Evolutionary conservation across 2,113 vertebrate genomes (phyloP).

Genomic region (Melanocharis versteri): DNA sequence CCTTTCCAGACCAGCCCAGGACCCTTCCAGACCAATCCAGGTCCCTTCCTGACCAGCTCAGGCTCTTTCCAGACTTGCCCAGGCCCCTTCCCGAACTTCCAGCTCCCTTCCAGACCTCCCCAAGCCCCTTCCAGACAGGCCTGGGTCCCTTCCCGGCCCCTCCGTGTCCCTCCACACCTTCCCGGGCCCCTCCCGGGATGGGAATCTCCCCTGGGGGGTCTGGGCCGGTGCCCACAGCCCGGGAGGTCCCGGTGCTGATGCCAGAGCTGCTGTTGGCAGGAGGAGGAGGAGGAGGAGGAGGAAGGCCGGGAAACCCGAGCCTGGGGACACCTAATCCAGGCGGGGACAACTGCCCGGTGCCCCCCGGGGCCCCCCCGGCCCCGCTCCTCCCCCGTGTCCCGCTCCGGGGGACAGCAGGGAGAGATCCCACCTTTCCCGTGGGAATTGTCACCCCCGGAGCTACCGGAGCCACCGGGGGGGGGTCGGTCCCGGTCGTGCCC

Average conservation of each 20-base stretch:
- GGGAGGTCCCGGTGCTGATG: accelerated
- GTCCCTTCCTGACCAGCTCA: not conserved
- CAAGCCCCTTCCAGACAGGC: not conserved
- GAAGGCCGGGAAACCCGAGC: not conserved
- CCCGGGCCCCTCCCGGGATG: not conserved
- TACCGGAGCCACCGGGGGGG: not conserved
- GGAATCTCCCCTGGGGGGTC: accelerated
- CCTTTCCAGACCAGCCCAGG: not conserved
- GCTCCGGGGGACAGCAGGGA: not conserved
- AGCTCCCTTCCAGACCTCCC: not conserved
- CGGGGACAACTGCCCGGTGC: not conserved
- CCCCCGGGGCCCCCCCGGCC: not conserved
- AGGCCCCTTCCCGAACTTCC: not conserved
- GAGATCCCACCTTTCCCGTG: not conserved
- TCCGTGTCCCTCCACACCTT: not conserved
- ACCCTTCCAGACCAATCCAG: not conserved
- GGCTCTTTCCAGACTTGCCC: not conserved
- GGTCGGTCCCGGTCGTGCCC: not conserved
- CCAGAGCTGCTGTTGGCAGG: not conserved
- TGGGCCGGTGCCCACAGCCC: accelerated
- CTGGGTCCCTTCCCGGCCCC: not conserved
- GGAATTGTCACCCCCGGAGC: not conserved
- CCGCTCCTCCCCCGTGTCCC: not conserved
- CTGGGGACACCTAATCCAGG: not conserved
- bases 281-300: not conserved